Evolutionary conservation across 2,797 vertebrate genomes (phyloP), one percentile per base, ranked within the genome.

Genomic region (Steatocranus sp.): DNA sequence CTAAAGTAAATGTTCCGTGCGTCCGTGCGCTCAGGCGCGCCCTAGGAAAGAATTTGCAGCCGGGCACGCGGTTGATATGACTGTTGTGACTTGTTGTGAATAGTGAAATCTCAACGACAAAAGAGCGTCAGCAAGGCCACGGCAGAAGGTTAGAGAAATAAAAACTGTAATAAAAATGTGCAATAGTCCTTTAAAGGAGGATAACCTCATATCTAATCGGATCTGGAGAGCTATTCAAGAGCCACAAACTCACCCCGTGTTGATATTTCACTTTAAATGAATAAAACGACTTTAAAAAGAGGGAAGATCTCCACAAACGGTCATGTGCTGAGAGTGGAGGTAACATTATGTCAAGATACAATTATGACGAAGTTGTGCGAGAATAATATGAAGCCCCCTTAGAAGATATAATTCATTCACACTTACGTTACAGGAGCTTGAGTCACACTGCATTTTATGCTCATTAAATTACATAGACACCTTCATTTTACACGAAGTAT

Each of bases 61-160:
- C 15, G 73, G 76, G 86, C 82, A 81, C 58, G 63, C 80, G 32
- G 54, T 74, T 66, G 78, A 12, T 48, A 48, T 8, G 68, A 32
- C 43, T 87, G 86, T 89, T 86, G 81, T 80, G 87, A 91, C 90
- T 92, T 92, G 93, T 92, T 84, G 12, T 46, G 75, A 80, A 80
- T 43, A 23, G 32, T 11, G 27, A 43, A 86, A 83, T 14, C 15
- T 49, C 56, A 43, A 50, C 34, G 50, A 81, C 43, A 81, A 17
- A 23, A 81, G 50, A 51, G 38, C 23, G 30, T 14, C 75, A 66
- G 68, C 32, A 4, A 75, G 23, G 75, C 25, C 25, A n/a, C 18
- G 17, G 54, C 36, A 56, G 15, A 56, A 51, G 51, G 50, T 38
- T 41, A 43, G 15, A 56, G 23, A 56, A 18, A 48, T 48, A 48